A percentile compares a stretch with the other conserved stretches of the same genome.
phyloP scores from a whole-genome alignment of 35 echinoderm and acorn worm species.

The Ptychodera flava region DNA sequence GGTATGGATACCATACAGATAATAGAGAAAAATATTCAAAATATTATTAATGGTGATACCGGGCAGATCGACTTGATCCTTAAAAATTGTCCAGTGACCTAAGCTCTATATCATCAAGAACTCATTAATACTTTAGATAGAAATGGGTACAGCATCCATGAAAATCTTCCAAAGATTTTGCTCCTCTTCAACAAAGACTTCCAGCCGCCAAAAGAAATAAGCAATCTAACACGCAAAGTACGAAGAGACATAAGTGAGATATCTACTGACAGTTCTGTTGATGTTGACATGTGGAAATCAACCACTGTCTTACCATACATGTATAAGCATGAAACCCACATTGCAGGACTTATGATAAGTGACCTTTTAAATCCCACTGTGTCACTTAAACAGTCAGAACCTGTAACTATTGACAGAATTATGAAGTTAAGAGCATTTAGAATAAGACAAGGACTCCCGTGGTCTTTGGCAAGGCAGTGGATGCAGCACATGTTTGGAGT shows the following conservation, averaged over 20 bases:
- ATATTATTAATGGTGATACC: not conserved
- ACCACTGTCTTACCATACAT: not conserved
- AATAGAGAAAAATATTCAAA: slow-evolving; percentile 2
- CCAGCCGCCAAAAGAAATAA: not conserved
- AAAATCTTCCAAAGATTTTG: not conserved
- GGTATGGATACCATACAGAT: not conserved
- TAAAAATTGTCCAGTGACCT: not conserved
- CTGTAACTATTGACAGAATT: slow-evolving; percentile 1
- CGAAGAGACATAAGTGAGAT: not conserved
- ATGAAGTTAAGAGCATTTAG: not conserved
- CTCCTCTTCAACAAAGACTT: not conserved
- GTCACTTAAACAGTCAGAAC: not conserved
- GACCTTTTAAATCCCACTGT: not conserved
- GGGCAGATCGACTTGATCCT: not conserved
- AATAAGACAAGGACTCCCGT: not conserved
- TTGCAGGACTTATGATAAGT: slow-evolving; percentile 1
- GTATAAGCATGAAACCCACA: not conserved
- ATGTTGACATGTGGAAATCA: not conserved
- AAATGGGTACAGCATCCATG: not conserved
- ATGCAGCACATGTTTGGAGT: not conserved
- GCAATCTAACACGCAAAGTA: not conserved
- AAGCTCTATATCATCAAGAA: not conserved
- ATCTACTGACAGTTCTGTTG: not conserved
- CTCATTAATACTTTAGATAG: not conserved
- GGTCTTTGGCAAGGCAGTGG: not conserved